Conservation (phyloP, 2,888 invertebrate species). For the Athripsodes cinereus region DNA sequence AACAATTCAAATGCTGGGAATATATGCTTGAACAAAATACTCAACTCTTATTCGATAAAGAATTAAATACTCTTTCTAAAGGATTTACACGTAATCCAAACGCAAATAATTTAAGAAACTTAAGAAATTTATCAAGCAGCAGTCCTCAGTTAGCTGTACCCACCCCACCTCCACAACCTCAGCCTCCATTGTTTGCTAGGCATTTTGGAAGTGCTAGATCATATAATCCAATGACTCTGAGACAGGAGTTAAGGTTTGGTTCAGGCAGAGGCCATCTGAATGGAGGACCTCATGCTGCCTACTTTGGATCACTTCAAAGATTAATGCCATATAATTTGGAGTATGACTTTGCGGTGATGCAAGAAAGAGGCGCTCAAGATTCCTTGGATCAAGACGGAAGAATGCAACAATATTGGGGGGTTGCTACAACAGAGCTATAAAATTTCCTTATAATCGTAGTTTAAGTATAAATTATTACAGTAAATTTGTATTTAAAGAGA, state of each 20-base stretch:
- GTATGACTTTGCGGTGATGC: slow-evolving; percentile 78
- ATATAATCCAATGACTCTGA: slow-evolving; percentile 59
- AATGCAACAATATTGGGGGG: slow-evolving; percentile 89
- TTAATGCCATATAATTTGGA: slow-evolving; percentile 80
- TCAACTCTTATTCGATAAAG: slow-evolving; percentile 81
- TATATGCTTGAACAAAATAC: slow-evolving; percentile 90
- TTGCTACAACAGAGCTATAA: slow-evolving; percentile 79
- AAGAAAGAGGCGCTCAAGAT: slow-evolving; percentile 67
- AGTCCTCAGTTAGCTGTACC: slow-evolving; percentile 59
- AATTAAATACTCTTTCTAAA: slow-evolving; percentile 71
- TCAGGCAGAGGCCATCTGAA: slow-evolving; percentile 52
- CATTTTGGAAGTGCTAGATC: slow-evolving; percentile 77
- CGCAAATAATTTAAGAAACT: slow-evolving; percentile 48
- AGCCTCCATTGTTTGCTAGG: slow-evolving; percentile 57
- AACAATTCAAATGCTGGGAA: slow-evolving; percentile 90
- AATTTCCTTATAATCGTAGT: too few species aligned
- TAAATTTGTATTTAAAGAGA: too few species aligned
- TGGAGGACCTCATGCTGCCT: slow-evolving; percentile 80
- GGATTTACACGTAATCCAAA: slow-evolving; percentile 51
- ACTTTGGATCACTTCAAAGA: slow-evolving; percentile 78
- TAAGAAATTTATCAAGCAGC: slow-evolving; percentile 61
- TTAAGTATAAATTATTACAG: too few species aligned
- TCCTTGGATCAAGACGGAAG: slow-evolving; percentile 74
- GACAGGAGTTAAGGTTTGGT: slow-evolving; percentile 53
- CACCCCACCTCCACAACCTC: slow-evolving; percentile 34